Percentiles rank a stretch among this genome's conserved stretches.
Evolutionary conservation across 2,888 invertebrate genomes (phyloP).

Genomic region (Macrophya alboannulata): DNA sequence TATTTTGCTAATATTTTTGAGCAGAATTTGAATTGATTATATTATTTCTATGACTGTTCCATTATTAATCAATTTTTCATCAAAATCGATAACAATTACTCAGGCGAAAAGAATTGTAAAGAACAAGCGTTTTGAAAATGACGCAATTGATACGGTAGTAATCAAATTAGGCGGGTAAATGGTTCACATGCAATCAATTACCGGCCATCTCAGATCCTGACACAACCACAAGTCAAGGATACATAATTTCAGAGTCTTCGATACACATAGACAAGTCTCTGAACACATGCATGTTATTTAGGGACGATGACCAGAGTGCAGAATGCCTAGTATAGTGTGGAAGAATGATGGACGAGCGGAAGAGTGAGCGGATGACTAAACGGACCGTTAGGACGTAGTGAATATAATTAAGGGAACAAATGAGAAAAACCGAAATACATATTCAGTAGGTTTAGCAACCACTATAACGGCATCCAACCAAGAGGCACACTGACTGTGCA

Average conservation of each 20-base stretch:
- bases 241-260: background rate
- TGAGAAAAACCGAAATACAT: conserved; percentile 54
- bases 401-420: conserved; percentile 54
- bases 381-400: conserved; percentile 48
- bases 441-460: conserved; percentile 48
- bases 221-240: background rate
- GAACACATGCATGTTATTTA: background rate
- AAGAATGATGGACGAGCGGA: conserved; percentile 45
- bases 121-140: background rate
- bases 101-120: background rate
- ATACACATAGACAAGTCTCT: background rate
- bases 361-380: conserved; percentile 45
- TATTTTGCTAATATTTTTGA: background rate
- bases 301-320: conserved; percentile 6
- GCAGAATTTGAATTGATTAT: background rate
- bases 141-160: background rate
- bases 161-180: background rate
- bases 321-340: background rate
- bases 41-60: background rate
- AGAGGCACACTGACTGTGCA: conserved; percentile 57
- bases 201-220: background rate
- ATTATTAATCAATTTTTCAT: background rate
- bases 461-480: conserved; percentile 49
- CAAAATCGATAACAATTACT: background rate
- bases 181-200: conserved; percentile 10